These are phyloP conservation scores for Coelopa frigida DNA, from an alignment of 1,140 invertebrate species.

Conservation along the genomic window DNA sequence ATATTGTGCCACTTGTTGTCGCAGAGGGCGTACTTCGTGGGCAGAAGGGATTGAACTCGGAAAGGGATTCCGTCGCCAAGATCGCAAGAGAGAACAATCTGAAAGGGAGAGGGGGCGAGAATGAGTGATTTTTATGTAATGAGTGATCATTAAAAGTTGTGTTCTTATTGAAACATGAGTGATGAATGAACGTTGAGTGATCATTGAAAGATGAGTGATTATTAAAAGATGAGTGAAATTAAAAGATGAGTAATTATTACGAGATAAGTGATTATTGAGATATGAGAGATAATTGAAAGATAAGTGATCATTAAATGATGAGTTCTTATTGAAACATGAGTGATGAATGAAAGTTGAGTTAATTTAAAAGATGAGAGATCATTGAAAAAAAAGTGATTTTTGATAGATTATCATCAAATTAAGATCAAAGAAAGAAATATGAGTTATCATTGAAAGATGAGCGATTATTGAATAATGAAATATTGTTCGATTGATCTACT, in stretches of 20 bases:
- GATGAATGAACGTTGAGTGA: not conserved
- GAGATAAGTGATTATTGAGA: not conserved
- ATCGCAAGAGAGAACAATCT: conserved; percentile 64
- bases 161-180: not conserved
- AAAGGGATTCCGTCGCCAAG: conserved; percentile 56
- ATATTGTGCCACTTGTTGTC: conserved; percentile 84
- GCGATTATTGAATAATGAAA: not conserved
- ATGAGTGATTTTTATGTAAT: not conserved
- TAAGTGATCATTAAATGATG: not conserved
- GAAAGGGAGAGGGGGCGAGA: conserved; percentile 11
- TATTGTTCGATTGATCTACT: conserved; percentile 16
- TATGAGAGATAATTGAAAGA: not conserved
- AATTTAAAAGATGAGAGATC: too few species aligned
- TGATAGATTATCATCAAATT: too few species aligned
- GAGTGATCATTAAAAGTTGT: not conserved
- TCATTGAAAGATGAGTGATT: not conserved
- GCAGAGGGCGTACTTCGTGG: conserved; percentile 62
- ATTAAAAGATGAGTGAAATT: not conserved
- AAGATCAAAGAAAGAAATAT: not conserved
- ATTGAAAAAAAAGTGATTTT: not conserved
- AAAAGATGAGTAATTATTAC: not conserved
- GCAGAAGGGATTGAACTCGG: conserved; percentile 52
- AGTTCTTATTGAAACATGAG: too few species aligned
- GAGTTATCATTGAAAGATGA: not conserved
- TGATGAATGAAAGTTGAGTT: too few species aligned